Base-by-base conservation (phyloP, 2,113 vertebrate species). In the Willisornis vidua region DNA sequence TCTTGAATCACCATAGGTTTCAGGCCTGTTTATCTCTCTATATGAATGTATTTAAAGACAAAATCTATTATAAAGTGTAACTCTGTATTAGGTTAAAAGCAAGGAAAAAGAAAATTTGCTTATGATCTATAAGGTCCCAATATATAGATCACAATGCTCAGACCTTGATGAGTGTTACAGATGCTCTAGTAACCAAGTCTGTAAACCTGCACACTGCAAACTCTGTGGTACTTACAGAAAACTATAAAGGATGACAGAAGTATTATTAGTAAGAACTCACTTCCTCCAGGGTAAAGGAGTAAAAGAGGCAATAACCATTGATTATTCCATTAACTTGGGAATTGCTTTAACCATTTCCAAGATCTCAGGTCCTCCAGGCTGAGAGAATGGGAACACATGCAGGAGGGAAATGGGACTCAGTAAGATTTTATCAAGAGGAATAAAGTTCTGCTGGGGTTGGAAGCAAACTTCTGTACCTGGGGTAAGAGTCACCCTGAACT, bases 291-390 rank as follows among this genome's bases (percentile, higher is more conserved):
- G 37, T 58, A 35, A 80, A 94, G 43, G 82, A 82, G 35, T 75
- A 87, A 91, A 91, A 78, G 26, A 88, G 15, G 63, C 63, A 79
- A 55, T 90, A 92, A 43, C 55, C 81, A 94, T 93, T 88, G 92
- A 90, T 93, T 94, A 74, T 93, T 83, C 59, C 76, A 92, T 97
- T 90, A 94, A 19, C 24, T 13, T 31, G 28, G 31, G 88, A 92
- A 87, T 51, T 83, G n/a, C 58, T 68, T 94, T 92, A 94, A 88
- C 79, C 14, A 33, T 92, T 94, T 92, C 46, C 74, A 95, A 77
- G 59, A 62, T 46, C 75, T 90, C 63, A 43, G 55, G 63, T 92
- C 55, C 55, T 93, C 31, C 7, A 18, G 75, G 63, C 88, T 86
- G 72, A 88, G 54, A 37, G 55, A 83, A 72, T 73, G 41, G 58